Base-by-base conservation (phyloP, 2,113 vertebrate species). In the Amphiprion percula region DNA sequence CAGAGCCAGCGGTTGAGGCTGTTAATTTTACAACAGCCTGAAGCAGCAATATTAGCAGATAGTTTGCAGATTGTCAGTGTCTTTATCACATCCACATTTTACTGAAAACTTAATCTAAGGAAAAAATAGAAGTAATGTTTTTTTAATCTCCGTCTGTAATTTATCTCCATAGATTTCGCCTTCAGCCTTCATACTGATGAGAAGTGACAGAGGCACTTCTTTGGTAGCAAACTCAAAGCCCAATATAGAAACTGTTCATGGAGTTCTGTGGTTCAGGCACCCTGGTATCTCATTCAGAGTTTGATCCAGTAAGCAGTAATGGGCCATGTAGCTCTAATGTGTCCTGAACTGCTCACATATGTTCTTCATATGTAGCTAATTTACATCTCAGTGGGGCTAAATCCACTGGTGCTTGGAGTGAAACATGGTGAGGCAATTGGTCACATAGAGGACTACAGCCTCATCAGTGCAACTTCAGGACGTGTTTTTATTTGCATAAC, bases 331-430 rank as follows among this genome's bases (percentile, higher is more conserved):
- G 80, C 65, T 77, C 41, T 84, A 90, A 92, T 86, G 83, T 83
- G 76, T 75, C 60, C 60, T 62, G 82, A 90, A 69, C 55, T 24
- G 73, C 71, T 66, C 78, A 41, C 83, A 87, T 86, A 86, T 85
- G 88, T 68, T 69, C 59, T 74, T 92, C 81, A 70, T 88, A 86
- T 58, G 80, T 55, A 30, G 77, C 82, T 88, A 64, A 91, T 92
- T 92, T 84, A 56, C 86, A 87, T 89, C 85, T 83, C 88, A 84
- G 87, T 82, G 74, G 90, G 88, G 73, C 66, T 84, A 77, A 80
- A 85, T 69, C 47, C 65, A 67, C 26, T 37, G 49, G 56, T 74
- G 69, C 68, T 67, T 14, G 68, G 39, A 74, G 74, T 70, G 56
- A 84, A 86, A 83, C 82, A 58, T 74, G 62, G 59, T 60, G 66